Evolutionary conservation across 2,888 invertebrate species (phyloP), one percentile per base, ranked within the genome.

Genomic region (Eupeodes luniger): DNA sequence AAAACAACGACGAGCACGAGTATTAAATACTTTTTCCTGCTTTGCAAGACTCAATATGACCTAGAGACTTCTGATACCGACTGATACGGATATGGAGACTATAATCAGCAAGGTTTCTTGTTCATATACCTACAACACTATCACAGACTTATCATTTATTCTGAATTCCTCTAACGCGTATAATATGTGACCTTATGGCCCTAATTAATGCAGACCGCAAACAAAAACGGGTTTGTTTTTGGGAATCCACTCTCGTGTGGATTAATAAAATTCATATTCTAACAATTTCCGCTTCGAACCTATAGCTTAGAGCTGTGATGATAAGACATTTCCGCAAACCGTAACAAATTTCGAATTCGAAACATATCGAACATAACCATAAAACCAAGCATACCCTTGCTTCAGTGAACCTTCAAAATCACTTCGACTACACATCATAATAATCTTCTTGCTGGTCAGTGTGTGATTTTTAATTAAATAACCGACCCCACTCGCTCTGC

Each of bases 311-410:
- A 40, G n/a, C n/a, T 14, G 6, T 16, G 10, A 16, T 76, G 87
- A 88, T 84, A 88, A 88, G 76, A 76, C 72, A 78, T 88, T 88
- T 88, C 88, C 88, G 84, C 75, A 78, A 88, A 66, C 27, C 12
- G 47, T 47, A 62, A 57, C 49, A 14, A 69, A 64, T 47, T 66
- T 76, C 61, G 55, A 75, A n/a, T 59, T 69, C 69, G 74, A 67
- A 69, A 70, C 9, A 14, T 55, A 14, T 55, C 53, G 27, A 53
- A 75, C 75, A 66, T 5, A 1, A 7, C 40, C 40, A 40, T 7
- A 9, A 40, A 40, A 2, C 40, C 40, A 36, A 36, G 4, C 40
- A 5, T 74, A 67, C 67, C 77, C 70, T 66, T 83, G 57, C 36
- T 74, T 79, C 57, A 84, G 72, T 47, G 74, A 88, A 88, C 64